phyloP scores from a whole-genome alignment of 2,888 invertebrate species.

The Macrosiphum euphorbiae region DNA sequence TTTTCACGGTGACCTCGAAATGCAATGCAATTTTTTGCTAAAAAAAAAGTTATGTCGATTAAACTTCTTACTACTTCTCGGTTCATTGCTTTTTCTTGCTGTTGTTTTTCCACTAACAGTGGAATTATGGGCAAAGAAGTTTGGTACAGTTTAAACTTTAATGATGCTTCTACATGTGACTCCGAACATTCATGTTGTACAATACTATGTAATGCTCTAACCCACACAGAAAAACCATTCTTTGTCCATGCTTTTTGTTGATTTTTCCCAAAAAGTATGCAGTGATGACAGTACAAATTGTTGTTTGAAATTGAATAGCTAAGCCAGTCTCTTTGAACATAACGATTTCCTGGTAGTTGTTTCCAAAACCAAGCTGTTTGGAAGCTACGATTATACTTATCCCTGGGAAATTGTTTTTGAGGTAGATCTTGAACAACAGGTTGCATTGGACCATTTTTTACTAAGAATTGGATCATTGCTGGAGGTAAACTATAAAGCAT shows the following conservation, averaged over 20 bases:
- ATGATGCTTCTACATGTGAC: background rate
- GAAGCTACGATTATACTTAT: background rate
- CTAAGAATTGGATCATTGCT: too few relatives aligned
- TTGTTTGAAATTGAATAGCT: background rate
- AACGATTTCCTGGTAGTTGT: background rate
- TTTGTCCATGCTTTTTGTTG: background rate
- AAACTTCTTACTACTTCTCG: background rate
- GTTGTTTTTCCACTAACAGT: background rate
- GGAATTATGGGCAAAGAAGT: background rate
- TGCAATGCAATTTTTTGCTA: background rate
- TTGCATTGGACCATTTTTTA: too few relatives aligned
- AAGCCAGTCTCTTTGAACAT: background rate
- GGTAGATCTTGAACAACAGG: too few relatives aligned
- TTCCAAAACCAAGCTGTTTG: background rate
- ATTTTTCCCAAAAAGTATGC: constrained; percentile 13
- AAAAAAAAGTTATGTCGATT: background rate
- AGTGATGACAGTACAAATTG: background rate
- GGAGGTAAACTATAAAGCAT: too few relatives aligned
- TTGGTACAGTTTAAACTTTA: background rate
- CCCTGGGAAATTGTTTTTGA: too few relatives aligned
- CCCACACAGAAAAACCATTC: background rate
- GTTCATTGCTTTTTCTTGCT: background rate
- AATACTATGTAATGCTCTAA: background rate
- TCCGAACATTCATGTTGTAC: background rate
- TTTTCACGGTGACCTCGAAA: constrained; percentile 8